Evolutionary conservation across 1,140 invertebrate species (phyloP), one percentile per base, ranked within the genome.

Genomic region (Brevipalpus yothersi): DNA sequence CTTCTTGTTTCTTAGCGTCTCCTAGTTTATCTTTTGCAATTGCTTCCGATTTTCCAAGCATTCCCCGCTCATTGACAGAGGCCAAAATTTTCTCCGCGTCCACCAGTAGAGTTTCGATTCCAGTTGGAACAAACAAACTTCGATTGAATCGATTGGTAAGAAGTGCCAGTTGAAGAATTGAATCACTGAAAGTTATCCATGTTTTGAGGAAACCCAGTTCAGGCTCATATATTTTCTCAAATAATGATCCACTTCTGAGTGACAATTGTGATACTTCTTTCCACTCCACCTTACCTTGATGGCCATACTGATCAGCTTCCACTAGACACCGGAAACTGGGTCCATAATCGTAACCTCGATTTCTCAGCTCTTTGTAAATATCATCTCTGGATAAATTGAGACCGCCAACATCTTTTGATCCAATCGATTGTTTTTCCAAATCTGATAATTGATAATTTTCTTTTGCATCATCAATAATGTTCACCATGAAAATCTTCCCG

Each of bases 51-150:
- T 31, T 31, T 31, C 5, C 5, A n/a, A n/a, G 2, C 31, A 5
- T 2, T 31, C 5, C 9, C 1, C 13, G 10, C 21, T 17, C 21
- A 17, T 51, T 51, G 9, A 51, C 9, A 9, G n/a, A 58, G 5
- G 31, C 31, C 31, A 31, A 5, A 31, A 31, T 31, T 31, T 31
- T 31, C 5, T 31, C 47, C 12, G 60, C 51, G 53, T 62, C 60
- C 19, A 39, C 43, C 15, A 82, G 73, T 8, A 82, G 75, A 61
- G 79, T 78, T 67, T 88, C 82, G 21, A 96, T 75, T 58, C 86
- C 77, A 10, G 88, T 92, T 11, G 92, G 92, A 47, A 96, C 70
- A 67, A 83, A 84, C 0, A 95, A 74, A 67, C 84, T 80, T 40
- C 82, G 75, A 2, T 79, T 78, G 61, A 81, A 79, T 62, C 80